These are phyloP conservation scores for Glaucidium brasilianum DNA, from an alignment of 2,113 vertebrate genomes.

Conservation along the genomic window DNA sequence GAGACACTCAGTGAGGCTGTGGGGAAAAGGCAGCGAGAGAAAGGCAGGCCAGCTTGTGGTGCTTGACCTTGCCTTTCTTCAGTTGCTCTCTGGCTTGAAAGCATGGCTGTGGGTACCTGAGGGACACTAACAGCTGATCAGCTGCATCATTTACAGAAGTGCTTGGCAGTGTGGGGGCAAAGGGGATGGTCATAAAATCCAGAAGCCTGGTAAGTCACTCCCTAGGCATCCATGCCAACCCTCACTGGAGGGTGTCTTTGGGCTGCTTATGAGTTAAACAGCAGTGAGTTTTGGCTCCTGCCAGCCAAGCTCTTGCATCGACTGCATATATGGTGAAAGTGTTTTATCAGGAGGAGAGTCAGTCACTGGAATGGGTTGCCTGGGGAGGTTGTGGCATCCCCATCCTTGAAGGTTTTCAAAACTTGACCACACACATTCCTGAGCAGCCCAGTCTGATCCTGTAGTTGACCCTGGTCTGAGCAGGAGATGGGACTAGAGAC, in stretches of 20 bases:
- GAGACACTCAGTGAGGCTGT: neutral
- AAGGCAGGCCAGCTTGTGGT: neutral
- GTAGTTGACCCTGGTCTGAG: neutral
- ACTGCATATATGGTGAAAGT: too few relatives aligned
- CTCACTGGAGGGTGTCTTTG: too few relatives aligned
- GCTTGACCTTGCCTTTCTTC: neutral
- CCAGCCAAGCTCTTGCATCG: neutral
- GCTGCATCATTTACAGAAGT: neutral
- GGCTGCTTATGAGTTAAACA: neutral
- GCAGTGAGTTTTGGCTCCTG: neutral
- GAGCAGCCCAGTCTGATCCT: neutral
- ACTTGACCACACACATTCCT: neutral
- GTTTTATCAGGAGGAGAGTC: neutral
- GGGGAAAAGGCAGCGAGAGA: neutral
- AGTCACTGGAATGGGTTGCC: neutral
- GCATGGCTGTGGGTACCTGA: neutral
- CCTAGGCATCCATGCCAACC: neutral
- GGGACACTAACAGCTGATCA: neutral
- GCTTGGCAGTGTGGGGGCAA: neutral
- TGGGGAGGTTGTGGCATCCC: too few relatives aligned
- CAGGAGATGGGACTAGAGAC: neutral
- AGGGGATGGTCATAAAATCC: neutral
- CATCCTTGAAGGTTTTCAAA: neutral
- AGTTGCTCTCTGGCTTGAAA: neutral
- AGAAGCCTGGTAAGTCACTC: neutral